Evolutionary conservation across 1,140 invertebrate genomes (phyloP), one percentile per base, ranked within the genome.

Genomic region (Microplitis demolitor): DNA sequence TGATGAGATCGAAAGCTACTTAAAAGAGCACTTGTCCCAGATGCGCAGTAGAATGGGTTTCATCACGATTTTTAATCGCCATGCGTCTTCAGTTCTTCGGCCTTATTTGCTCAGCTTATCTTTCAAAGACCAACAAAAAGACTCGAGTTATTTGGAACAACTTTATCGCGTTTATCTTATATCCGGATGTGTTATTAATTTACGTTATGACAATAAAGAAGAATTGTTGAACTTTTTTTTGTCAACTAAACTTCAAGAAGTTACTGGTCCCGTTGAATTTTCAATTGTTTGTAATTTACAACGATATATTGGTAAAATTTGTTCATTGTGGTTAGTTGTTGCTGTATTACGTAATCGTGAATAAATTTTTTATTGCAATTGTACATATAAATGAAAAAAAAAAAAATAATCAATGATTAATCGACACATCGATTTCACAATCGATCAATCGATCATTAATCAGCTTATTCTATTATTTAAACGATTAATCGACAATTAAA

Each of bases 211-310:
- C 3, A 73, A 69, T 33, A 33, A 81, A 0, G 78, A 83, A 4
- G 85, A 87, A 45, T 62, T 87, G 4, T 67, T 78, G 0, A 78
- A 79, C 50, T 79, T 81, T 35, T 78, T 87, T 35, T 69, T 75
- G 0, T 78, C 84, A 0, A 86, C 85, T 0, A 87, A 83, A 69
- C 74, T 84, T 66, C 82, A 87, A 24, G 69, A 81, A 56, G 77
- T 83, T 24, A 80, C 78, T 24, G 86, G 85, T 0, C 82, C 85
- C 0, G 80, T 87, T 13, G 85, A 87, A 80, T 87, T 86, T 66
- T 81, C 83, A 71, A 45, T 87, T 6, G 79, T 80, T 4, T 87
- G 81, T 71, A 73, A 83, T 14, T 45, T 84, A 6, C 80, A 85
- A 66, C 77, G 72, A 37, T 83, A 84, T 33, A 71, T 85, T 34